A percentile compares a stretch with the other conserved stretches of the same genome.
Conservation (phyloP, 2,888 invertebrate species). For the Antheraea yamamai region DNA sequence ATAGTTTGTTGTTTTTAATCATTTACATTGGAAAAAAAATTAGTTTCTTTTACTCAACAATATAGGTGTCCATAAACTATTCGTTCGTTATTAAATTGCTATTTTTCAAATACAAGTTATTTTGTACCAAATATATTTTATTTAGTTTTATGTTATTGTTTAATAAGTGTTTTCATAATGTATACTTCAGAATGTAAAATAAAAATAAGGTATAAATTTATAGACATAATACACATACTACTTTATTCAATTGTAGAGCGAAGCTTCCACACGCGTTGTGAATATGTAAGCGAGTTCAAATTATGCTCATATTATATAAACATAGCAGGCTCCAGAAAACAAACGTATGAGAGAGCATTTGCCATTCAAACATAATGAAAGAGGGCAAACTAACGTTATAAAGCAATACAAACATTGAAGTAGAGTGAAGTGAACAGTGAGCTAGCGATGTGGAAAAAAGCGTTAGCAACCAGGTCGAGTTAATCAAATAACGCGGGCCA, state of each 20-base stretch:
- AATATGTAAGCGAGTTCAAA: slow-evolving; percentile 25
- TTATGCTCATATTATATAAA: slow-evolving; percentile 29
- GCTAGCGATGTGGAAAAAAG: slow-evolving; percentile 52
- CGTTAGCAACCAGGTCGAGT: slow-evolving; percentile 55
- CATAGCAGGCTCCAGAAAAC: slow-evolving; percentile 28
- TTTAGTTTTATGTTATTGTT: too few species aligned
- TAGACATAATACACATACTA: background rate
- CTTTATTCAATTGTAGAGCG: slow-evolving; percentile 16
- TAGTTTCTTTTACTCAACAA: background rate
- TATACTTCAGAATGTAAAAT: background rate
- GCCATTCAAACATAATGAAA: slow-evolving; percentile 36
- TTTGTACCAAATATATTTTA: background rate
- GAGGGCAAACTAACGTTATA: slow-evolving; percentile 37
- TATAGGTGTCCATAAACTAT: background rate
- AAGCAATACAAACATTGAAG: slow-evolving; percentile 35
- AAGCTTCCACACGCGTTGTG: slow-evolving; percentile 20
- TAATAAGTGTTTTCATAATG: background rate
- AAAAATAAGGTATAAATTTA: background rate
- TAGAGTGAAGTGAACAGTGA: slow-evolving; percentile 32
- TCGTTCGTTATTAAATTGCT: background rate
- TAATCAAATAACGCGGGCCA: slow-evolving; percentile 71
- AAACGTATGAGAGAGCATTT: slow-evolving; percentile 30
- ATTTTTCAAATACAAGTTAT: background rate
- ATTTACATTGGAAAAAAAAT: background rate
- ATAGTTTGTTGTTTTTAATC: background rate